phyloP scores from a whole-genome alignment of 1,140 invertebrate genomes.

The Neodiprion fabricii region DNA sequence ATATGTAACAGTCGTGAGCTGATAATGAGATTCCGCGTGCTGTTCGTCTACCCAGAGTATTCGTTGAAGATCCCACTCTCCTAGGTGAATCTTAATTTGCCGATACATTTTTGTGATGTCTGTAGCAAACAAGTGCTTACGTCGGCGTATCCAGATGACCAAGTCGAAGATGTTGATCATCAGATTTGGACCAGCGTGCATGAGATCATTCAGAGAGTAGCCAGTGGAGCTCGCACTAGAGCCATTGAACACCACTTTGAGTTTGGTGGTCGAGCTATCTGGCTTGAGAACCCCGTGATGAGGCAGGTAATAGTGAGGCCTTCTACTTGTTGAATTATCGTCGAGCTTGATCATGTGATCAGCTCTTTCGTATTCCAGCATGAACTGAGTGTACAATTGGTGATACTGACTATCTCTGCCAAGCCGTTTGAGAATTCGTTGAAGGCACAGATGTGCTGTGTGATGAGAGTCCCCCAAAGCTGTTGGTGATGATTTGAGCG shows the following conservation, averaged over 20 bases:
- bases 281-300: constrained; percentile 25
- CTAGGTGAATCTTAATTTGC: constrained; percentile 24
- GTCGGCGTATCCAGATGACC: constrained; percentile 29
- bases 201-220: constrained; percentile 39
- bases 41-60: constrained; percentile 29
- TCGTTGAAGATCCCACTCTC: constrained; percentile 24
- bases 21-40: neutral
- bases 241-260: constrained; percentile 42
- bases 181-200: constrained; percentile 24
- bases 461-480: constrained; percentile 27
- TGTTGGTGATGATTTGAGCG: constrained; percentile 6
- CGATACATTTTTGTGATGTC: constrained; percentile 40
- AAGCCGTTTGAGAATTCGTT: constrained; percentile 25
- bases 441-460: constrained; percentile 21
- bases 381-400: constrained; percentile 39
- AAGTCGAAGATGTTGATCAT: constrained; percentile 24
- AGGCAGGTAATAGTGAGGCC: constrained; percentile 6
- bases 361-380: constrained; percentile 46
- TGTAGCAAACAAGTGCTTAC: constrained; percentile 28
- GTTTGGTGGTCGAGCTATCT: constrained; percentile 26
- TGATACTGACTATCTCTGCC: constrained; percentile 28
- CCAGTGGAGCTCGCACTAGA: constrained; percentile 31
- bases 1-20: constrained; percentile 34
- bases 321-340: neutral
- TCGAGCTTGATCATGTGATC: constrained; percentile 43